These are phyloP conservation scores for Aleiodes testaceus DNA, from an alignment of 2,888 invertebrate species.

Conservation along the genomic window DNA sequence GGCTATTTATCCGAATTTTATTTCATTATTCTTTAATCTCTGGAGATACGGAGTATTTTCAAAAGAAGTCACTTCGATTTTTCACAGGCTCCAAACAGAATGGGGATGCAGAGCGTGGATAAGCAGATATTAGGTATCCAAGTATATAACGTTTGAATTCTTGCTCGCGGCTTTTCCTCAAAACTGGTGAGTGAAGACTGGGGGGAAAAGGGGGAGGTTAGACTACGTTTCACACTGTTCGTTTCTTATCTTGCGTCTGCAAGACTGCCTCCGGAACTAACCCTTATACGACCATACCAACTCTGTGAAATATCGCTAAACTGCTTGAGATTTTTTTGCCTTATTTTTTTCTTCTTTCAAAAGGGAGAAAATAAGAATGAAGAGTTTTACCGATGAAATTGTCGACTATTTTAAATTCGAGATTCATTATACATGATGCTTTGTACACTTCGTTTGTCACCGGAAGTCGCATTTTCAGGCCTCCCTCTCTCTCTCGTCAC, in stretches of 20 bases:
- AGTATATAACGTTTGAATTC: constrained; percentile 42
- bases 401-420: constrained; percentile 56
- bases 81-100: constrained; percentile 48
- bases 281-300: constrained; percentile 55
- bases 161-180: constrained; percentile 47
- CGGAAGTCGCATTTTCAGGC: constrained; percentile 65
- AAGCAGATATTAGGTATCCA: constrained; percentile 67
- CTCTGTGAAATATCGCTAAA: constrained; percentile 72
- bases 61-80: constrained; percentile 31
- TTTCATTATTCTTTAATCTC: background rate
- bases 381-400: background rate
- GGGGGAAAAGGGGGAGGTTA: constrained; percentile 50
- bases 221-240: constrained; percentile 62
- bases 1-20: too few relatives aligned
- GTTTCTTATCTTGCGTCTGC: constrained; percentile 71
- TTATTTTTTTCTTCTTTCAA: background rate
- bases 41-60: constrained; percentile 7
- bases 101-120: constrained; percentile 65
- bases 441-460: constrained; percentile 72
- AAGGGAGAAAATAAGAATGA: too few relatives aligned
- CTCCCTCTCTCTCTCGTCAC: constrained; percentile 18
- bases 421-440: constrained; percentile 72
- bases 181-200: background rate
- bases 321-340: constrained; percentile 55
- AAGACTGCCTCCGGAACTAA: constrained; percentile 71